Evolutionary conservation across 2,797 vertebrate genomes (phyloP).

Genomic region (Tokudaia muenninki): DNA sequence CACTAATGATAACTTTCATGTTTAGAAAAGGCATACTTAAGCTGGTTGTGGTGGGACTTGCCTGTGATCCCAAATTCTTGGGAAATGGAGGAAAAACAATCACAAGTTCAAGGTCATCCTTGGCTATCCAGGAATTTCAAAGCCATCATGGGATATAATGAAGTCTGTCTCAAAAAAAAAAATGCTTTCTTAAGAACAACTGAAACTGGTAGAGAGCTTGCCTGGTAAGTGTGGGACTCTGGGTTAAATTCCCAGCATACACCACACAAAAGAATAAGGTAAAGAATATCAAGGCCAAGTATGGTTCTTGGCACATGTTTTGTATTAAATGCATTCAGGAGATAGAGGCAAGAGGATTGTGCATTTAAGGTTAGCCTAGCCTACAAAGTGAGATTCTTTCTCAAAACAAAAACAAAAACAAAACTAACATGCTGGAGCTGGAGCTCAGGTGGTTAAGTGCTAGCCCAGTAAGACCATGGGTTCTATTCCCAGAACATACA

Average conservation of each 20-base stretch:
- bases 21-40: constrained; percentile 45
- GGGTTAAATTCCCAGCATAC: background rate
- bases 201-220: background rate
- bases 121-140: background rate
- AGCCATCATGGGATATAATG: background rate
- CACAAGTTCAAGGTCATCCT: background rate
- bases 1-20: constrained; percentile 30
- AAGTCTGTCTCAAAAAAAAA: background rate
- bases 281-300: background rate
- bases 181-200: background rate
- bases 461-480: background rate
- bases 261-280: background rate
- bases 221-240: background rate
- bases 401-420: background rate
- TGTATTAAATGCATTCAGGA: background rate
- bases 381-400: background rate
- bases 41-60: background rate
- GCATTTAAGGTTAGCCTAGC: background rate
- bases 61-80: background rate
- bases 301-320: background rate
- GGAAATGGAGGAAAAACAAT: background rate
- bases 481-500: background rate
- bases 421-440: background rate
- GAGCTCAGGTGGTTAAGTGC: background rate
- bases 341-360: background rate